Percentiles rank a stretch among this genome's conserved stretches.
Evolutionary conservation across 2,888 invertebrate genomes (phyloP).

Genomic region (Ctena decussata): DNA sequence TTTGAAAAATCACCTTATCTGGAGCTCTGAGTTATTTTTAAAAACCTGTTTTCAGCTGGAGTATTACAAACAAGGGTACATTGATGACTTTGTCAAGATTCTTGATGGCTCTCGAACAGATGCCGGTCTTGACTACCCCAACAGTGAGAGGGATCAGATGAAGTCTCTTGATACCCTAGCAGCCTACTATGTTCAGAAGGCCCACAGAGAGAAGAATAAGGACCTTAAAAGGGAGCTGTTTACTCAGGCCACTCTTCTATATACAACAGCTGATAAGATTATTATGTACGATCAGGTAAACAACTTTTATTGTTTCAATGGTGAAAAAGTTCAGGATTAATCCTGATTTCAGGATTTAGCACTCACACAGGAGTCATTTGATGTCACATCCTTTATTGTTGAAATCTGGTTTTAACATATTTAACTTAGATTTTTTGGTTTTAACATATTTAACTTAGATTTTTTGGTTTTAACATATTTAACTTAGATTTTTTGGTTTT

Average conservation of each 20-base stretch:
- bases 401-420: too few relatives aligned
- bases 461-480: too few relatives aligned
- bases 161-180: conserved; percentile 98
- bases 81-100: conserved; percentile 97
- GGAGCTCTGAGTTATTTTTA: too few relatives aligned
- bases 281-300: conserved; percentile 99
- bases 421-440: too few relatives aligned
- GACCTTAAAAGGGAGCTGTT: conserved; percentile 97
- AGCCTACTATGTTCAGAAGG: conserved; percentile 96
- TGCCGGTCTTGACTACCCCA: conserved; percentile 87
- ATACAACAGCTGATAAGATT: conserved; percentile 99
- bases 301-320: not conserved
- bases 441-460: too few relatives aligned
- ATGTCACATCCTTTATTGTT: too few relatives aligned
- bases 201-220: conserved; percentile 96
- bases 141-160: conserved; percentile 99
- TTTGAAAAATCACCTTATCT: too few relatives aligned
- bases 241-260: conserved; percentile 96
- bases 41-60: conserved; percentile 96
- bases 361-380: too few relatives aligned
- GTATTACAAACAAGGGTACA: conserved; percentile 97
- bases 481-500: too few relatives aligned
- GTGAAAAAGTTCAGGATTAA: too few relatives aligned
- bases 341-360: too few relatives aligned
- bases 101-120: conserved; percentile 94